Base-by-base conservation (phyloP, 1,140 invertebrate species). In the Caenorhabditis remanei region DNA sequence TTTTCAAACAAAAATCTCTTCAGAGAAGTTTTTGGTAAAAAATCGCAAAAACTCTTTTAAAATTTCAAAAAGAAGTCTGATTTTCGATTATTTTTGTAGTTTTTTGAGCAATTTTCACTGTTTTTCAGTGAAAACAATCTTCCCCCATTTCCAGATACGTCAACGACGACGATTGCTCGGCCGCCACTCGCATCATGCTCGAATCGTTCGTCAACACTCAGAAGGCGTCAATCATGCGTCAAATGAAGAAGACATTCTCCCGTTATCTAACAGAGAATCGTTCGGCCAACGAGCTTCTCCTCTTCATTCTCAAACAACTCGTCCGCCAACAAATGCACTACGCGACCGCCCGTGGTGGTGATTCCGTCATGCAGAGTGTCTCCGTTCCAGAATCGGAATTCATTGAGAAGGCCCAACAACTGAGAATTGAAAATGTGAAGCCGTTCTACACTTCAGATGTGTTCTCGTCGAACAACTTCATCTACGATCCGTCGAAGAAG, bases 201-300 rank as follows among this genome's bases (percentile, higher is more conserved):
- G 97, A 99, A 93, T 98, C 96, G 91, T 99, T 99, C 93, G 96
- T 99, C 50, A 96, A 97, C 90, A 99, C 98, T 11, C 98, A 99
- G 93, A 99, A 99, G 93, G 98, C 96, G 94, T 97, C 96, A 90
- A 96, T 99, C 16, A 99, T 98, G 96, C 96, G 96, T 91, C 95
- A 95, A 48, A 99, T 99, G 97, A 95, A 95, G 94, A 96, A 96
- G 94, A 96, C 97, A 90, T 99, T 99, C 94, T 95, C 96, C 89
- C 95, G 96, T 90, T 99, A 98, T 93, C 94, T 99, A 19, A 94
- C 96, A 4, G 99, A 96, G 94, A 97, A 97, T 90, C 96, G 96
- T 91, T 97, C 99, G 93, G 96, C 98, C 94, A 97, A 97, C 90
- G 98, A 99, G 92, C 94, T 99, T 16, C 93, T 99, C 0, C 96